Base-by-base conservation (phyloP, 2,113 vertebrate genomes). In the Piprites chloris region DNA sequence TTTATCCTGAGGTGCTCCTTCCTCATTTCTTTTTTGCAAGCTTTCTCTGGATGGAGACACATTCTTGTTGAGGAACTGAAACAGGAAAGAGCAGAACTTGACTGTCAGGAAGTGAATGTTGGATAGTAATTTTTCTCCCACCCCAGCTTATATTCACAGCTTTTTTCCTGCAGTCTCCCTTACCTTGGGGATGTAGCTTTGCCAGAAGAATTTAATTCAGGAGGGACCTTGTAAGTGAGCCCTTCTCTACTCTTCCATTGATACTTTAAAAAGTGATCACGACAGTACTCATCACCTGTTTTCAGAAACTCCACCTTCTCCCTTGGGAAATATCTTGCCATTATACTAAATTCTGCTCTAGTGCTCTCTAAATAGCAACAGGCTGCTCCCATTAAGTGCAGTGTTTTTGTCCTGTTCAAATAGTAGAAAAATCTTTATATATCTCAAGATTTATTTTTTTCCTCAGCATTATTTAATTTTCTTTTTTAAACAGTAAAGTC, bases 1-100 rank as follows among this genome's bases (percentile, higher is more conserved):
- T 41, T 50, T 9, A 56, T 66, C n/a, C 49, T 0, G 0, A 4
- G 0, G 0, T 28, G 7, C 35, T 79, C 39, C 75, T 73, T 72
- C 76, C 24, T 44, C 0, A 28, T 65, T 79, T 66, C 66, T 62
- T 46, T 82, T 47, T 56, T 69, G 58, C 15, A 49, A 44, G 33
- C 16, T 23, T 21, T 58, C 78, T 91, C 73, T n/a, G 23, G 41
- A 61, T 76, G 46, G 22, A 16, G 65, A 65, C 9, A 33, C 41
- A 61, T 32, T 16, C 63, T 50, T 61, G 32, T 2, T 49, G 67
- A 80, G 53, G 28, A 85, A 58, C 88, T 93, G 85, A 79, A 94
- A 96, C 12, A 49, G 62, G 37, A 79, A 90, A 69, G 33, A 87
- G 49, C 21, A 87, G 53, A 90, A 80, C 9, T 30, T 84, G 24